Percentiles rank a stretch among this genome's conserved stretches.
These are phyloP conservation scores for Andricus grossulariae DNA, from an alignment of 1,140 invertebrate genomes.

Conservation along the genomic window DNA sequence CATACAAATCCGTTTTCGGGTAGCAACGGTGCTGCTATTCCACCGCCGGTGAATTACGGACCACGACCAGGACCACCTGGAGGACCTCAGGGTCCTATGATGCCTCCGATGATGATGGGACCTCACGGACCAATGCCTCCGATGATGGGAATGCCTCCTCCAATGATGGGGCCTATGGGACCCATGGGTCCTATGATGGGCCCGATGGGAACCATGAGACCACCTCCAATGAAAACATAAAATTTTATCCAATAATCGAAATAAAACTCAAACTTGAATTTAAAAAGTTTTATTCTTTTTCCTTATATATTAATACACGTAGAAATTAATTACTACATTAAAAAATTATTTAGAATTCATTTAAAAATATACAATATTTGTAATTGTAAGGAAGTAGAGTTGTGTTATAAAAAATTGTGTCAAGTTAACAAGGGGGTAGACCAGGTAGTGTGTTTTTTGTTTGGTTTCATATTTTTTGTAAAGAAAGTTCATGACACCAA, in stretches of 20 bases:
- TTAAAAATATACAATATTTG: too few species aligned
- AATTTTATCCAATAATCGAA: neutral
- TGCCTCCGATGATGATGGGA: constrained; percentile 87
- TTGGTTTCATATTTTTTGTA: too few species aligned
- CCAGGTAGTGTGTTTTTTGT: too few species aligned
- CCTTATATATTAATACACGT: too few species aligned
- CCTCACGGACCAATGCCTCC: constrained; percentile 86
- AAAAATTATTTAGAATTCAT: too few species aligned
- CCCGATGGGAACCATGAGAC: constrained; percentile 80
- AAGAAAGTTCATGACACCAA: too few species aligned
- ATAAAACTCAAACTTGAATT: too few species aligned
- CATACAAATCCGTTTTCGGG: constrained; percentile 90
- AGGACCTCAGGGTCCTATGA: constrained; percentile 78
- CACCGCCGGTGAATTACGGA: constrained; percentile 81
- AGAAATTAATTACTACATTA: too few species aligned
- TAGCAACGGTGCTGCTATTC: constrained; percentile 83
- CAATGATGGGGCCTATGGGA: constrained; percentile 86
- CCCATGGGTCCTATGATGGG: constrained; percentile 85
- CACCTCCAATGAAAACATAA: constrained; percentile 78
- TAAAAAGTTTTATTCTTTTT: too few species aligned
- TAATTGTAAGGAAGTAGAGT: too few species aligned
- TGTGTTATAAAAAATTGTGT: too few species aligned
- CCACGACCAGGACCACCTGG: constrained; percentile 78
- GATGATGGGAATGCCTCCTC: constrained; percentile 88
- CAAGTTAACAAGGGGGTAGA: too few species aligned